Evolutionary conservation across 1,140 invertebrate genomes (phyloP), one percentile per base, ranked within the genome.

Genomic region (Cheumatopsyche charites): DNA sequence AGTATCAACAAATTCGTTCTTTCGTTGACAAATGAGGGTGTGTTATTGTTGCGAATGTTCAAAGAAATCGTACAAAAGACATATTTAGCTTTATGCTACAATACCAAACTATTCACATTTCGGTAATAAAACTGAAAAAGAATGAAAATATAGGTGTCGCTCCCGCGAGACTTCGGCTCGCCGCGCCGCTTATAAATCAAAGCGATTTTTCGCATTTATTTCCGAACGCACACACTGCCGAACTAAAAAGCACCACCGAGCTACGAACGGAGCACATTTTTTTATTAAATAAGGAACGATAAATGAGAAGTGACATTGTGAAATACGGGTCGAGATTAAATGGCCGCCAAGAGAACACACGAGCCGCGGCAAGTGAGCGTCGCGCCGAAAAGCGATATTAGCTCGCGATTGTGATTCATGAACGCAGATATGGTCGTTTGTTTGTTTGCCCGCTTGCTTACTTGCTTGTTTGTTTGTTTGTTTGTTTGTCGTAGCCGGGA

Each of bases 201-300:
- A 29, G 43, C 36, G 72, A 70, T 45, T 66, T 68, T 73, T 68
- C 58, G 55, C 42, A 17, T 17, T 49, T 67, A 45, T 67, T 49
- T 36, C 23, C 65, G 42, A 43, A 21, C n/a, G 26, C 58, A 52
- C 11, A 13, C 58, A 62, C 52, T 19, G 2, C 25, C 7, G 17
- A 21, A 23, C 6, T 19, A 58, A 23, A 21, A 7, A 6, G 19
- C 4, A 15, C 13, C 47, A 23, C n/a, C n/a, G n/a, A n/a, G n/a
- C n/a, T 19, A 13, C 23, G 19, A 4, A 19, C 11, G 23, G n/a
- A 23, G n/a, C n/a, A 26, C n/a, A 36, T 72, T 67, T 71, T 72
- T 36, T 72, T 72, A 72, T 72, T 72, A 72, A 65, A 72, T 66
- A 72, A 72, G 62, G 70, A 66, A 72, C 43, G 70, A 72, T 72